Base-by-base conservation (phyloP, 2,797 vertebrate species). In the Pyrocephalus nanus region DNA sequence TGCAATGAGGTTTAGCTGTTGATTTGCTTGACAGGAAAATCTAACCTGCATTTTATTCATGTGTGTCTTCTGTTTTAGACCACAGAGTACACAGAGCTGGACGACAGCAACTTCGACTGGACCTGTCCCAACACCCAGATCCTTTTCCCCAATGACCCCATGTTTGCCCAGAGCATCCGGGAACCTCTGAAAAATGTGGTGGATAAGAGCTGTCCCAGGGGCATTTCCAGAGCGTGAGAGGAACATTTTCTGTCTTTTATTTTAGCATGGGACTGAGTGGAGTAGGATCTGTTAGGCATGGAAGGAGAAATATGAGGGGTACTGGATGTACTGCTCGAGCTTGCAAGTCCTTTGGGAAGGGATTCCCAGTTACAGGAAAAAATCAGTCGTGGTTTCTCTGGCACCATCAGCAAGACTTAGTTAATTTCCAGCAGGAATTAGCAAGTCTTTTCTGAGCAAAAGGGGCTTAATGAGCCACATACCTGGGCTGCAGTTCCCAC, bases 71-170 rank as follows among this genome's bases (percentile, higher is more conserved):
- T 65, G 15, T 97, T 96, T 32, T 53, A 98, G 98, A 98, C 97
- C 55, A 96, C 97, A 42, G 98, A 98, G 79, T 98, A 98, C 95
- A 98, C 95, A 30, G 99, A 99, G 96, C 96, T 99, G 92, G 99
- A 99, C 2, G 99, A 99, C 97, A 99, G 99, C 57, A 99, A 99
- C 95, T 99, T 99, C 73, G 99, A 99, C 51, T 99, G 99, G 99
- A 99, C 99, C 54, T 99, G 99, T 96, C 99, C 99, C 0, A 99
- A 99, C 98, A 99, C 99, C 34, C 99, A 99, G 95, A 99, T 99
- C 86, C 98, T 99, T 42, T 99, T 99, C 95, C 99, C 99, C 45
- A 99, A 98, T 64, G 98, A 99, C 83, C 99, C 99, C 1, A 97
- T 99, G 97, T 99, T 98, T 96, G 99, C 99, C 66, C 98, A 98